phyloP scores from a whole-genome alignment of 2,797 vertebrate genomes.

The Macrochelys suwanniensis region DNA sequence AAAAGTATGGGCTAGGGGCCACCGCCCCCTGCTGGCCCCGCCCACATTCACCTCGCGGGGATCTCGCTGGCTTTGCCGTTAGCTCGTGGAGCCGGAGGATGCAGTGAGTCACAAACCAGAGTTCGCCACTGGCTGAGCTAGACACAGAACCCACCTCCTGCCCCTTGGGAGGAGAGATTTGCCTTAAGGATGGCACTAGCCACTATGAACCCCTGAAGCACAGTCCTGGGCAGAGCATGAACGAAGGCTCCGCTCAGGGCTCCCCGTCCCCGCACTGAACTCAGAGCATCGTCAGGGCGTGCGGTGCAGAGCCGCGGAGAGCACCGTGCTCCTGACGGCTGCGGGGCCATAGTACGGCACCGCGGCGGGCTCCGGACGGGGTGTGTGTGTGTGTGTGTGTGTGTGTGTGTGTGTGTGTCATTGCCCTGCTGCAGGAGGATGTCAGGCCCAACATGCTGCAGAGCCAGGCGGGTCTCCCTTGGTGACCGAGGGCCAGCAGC shows the following conservation, averaged over 20 bases:
- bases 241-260: not conserved
- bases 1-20: not conserved
- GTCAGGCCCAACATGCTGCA: not conserved
- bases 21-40: too few relatives aligned
- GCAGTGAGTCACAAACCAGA: too few relatives aligned
- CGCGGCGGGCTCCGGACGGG: not conserved
- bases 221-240: not conserved
- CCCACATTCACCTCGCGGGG: too few relatives aligned
- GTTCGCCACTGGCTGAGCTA: too few relatives aligned
- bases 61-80: too few relatives aligned
- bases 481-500: not conserved
- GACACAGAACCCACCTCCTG: too few relatives aligned
- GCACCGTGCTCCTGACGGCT: not conserved
- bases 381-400: too few relatives aligned
- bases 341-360: not conserved
- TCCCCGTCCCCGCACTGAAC: not conserved
- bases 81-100: too few relatives aligned
- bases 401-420: too few relatives aligned
- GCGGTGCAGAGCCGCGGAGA: not conserved
- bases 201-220: not conserved
- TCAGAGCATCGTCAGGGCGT: not conserved
- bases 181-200: not conserved
- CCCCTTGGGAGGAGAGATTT: not conserved
- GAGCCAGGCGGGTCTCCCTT: too few relatives aligned
- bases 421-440: not conserved